A percentile compares a stretch with the other conserved stretches of the same genome.
These are phyloP conservation scores for Leptinotarsa texana DNA, from an alignment of 1,140 invertebrate genomes.

Conservation along the genomic window DNA sequence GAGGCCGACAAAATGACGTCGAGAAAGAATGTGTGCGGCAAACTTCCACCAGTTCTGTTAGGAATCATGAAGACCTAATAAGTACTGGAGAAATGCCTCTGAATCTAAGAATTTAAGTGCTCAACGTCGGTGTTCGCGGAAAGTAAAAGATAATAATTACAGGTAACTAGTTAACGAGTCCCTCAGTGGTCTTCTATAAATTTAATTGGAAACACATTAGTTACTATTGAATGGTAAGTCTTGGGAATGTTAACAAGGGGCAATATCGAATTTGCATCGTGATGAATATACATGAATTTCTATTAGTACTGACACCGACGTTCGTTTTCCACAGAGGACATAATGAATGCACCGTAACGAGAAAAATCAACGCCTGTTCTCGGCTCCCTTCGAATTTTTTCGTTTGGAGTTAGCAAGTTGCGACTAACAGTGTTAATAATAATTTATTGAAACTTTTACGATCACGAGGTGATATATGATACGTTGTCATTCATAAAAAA, in stretches of 20 bases:
- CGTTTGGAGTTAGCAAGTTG: no score
- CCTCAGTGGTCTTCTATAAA: constrained; percentile 10
- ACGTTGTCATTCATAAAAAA: no score
- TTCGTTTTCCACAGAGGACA: neutral
- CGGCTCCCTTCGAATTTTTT: neutral
- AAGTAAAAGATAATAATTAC: constrained; percentile 14
- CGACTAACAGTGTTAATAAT: no score
- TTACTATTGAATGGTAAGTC: neutral
- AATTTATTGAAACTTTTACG: no score
- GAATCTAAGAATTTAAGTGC: neutral
- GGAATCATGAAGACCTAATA: constrained; percentile 18
- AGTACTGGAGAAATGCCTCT: constrained; percentile 2
- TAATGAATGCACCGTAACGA: neutral
- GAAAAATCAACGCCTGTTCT: neutral
- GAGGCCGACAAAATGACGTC: neutral
- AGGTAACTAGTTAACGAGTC: constrained; percentile 12
- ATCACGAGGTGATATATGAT: no score
- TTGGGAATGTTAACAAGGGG: neutral
- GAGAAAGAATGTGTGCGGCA: constrained; percentile 7
- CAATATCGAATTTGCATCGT: constrained; percentile 10
- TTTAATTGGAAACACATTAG: constrained; percentile 9
- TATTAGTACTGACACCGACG: neutral
- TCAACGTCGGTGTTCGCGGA: constrained; percentile 1
- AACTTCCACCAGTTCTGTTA: constrained; percentile 9
- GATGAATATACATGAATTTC: constrained; percentile 12